Percentiles rank a stretch among this genome's conserved stretches.
Evolutionary conservation across 2,888 invertebrate genomes (phyloP).

Genomic region (Adelphocoris suturalis): DNA sequence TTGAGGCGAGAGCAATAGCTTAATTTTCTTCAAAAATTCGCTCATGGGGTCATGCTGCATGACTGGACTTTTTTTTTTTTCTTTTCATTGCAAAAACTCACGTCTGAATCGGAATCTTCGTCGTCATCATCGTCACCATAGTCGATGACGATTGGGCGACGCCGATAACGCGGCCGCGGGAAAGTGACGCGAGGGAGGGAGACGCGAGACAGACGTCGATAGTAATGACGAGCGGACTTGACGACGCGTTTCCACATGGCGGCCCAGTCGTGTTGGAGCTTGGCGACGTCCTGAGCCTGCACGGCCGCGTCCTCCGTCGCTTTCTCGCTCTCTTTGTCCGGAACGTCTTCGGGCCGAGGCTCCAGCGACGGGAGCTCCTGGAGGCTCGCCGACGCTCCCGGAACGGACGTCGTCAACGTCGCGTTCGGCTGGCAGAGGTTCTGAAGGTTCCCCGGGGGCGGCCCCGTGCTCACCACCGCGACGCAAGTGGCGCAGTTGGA

Average conservation of each 20-base stretch:
- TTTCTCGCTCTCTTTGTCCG: background rate
- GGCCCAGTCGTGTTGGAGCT: conserved; percentile 43
- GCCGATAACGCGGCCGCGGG: background rate
- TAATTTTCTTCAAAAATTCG: too few species aligned
- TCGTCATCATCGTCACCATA: conserved; percentile 53
- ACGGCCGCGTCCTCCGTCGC: background rate
- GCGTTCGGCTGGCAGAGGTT: background rate
- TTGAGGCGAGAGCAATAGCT: too few species aligned
- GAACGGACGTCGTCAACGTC: conserved; percentile 3
- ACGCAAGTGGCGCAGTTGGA: conserved; percentile 71
- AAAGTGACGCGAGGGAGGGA: conserved; percentile 60
- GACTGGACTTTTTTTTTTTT: too few species aligned
- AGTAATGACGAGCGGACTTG: conserved; percentile 60
- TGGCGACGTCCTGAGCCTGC: conserved; percentile 4
- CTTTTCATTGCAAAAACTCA: conserved; percentile 1
- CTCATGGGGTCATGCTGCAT: too few species aligned
- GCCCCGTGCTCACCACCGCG: conserved; percentile 66
- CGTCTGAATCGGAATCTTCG: conserved; percentile 56
- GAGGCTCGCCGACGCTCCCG: background rate
- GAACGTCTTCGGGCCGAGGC: background rate
- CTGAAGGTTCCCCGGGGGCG: conserved; percentile 34
- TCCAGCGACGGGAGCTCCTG: conserved; percentile 29
- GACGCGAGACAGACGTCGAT: conserved; percentile 56
- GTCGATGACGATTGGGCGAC: conserved; percentile 21
- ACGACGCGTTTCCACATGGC: conserved; percentile 60